Evolutionary conservation across 2,888 invertebrate species (phyloP).

Genomic region (Drosophila mercatorum): DNA sequence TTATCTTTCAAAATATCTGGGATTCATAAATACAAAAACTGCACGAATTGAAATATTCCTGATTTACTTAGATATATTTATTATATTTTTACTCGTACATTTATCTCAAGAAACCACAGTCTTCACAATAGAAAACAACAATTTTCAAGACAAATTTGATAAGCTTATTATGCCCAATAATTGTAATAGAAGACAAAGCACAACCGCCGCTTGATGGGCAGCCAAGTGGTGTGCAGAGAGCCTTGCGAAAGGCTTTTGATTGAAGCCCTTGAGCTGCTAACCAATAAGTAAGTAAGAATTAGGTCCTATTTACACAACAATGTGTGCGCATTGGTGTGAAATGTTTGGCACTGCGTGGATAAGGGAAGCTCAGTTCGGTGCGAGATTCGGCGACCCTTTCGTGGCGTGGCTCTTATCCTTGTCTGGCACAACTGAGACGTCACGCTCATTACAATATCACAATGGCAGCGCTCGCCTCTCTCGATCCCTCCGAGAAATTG

Average conservation of each 20-base stretch:
- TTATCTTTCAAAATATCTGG: too few relatives aligned
- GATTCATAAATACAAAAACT: too few relatives aligned
- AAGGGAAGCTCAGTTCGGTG: constrained; percentile 12
- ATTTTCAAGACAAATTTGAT: background rate
- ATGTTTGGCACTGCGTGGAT: constrained; percentile 29
- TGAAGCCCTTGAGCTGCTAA: constrained; percentile 44
- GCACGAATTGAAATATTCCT: too few relatives aligned
- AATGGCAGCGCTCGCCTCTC: constrained; percentile 28
- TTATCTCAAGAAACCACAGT: background rate
- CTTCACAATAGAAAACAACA: background rate
- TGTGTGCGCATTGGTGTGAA: constrained; percentile 66
- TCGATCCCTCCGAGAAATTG: constrained; percentile 39
- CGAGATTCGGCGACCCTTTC: constrained; percentile 25
- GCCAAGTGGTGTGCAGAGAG: constrained; percentile 29
- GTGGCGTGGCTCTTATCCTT: constrained; percentile 33
- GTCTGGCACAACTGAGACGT: constrained; percentile 66
- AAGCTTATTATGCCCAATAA: background rate
- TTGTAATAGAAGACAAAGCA: constrained; percentile 1
- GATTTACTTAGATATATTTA: too few relatives aligned
- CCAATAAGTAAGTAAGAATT: constrained; percentile 57
- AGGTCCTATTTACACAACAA: constrained; percentile 69
- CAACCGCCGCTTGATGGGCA: constrained; percentile 23
- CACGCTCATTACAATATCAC: constrained; percentile 68
- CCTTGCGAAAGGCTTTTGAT: constrained; percentile 31
- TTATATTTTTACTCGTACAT: background rate